Evolutionary conservation across 2,113 vertebrate species (phyloP).

Genomic region (Triplophysa tibetana): DNA sequence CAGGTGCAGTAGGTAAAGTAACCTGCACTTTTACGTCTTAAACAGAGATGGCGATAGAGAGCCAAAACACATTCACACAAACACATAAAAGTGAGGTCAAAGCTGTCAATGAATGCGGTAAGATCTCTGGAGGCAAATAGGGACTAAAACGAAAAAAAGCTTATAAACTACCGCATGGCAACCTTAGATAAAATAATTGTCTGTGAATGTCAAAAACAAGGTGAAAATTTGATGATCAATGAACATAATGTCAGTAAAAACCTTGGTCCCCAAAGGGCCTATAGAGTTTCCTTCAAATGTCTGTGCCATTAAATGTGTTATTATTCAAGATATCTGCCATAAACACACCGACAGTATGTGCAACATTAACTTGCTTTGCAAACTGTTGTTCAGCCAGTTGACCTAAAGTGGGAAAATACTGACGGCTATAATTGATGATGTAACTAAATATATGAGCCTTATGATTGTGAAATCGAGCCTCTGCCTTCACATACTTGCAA

Average conservation of each 20-base stretch:
- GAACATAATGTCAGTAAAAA: background rate
- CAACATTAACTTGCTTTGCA: background rate
- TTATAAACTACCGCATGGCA: slow-evolving; percentile 30
- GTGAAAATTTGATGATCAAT: background rate
- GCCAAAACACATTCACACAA: background rate
- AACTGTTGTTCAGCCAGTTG: background rate
- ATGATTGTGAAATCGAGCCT: no score
- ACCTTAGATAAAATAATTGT: slow-evolving; percentile 5
- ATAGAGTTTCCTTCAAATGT: background rate
- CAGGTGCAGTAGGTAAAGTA: no score
- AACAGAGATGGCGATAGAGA: no score
- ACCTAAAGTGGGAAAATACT: background rate
- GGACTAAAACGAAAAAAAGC: background rate
- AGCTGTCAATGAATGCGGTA: slow-evolving; percentile 17
- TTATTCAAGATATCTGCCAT: background rate
- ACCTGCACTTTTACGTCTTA: no score
- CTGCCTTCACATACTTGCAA: no score
- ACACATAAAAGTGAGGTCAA: background rate
- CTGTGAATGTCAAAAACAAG: slow-evolving; percentile 1
- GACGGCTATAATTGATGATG: background rate
- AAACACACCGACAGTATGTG: background rate
- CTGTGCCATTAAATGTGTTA: background rate
- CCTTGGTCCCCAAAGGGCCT: background rate
- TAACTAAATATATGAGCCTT: no score
- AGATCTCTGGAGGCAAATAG: slow-evolving; percentile 18